Evolutionary conservation across 2,113 vertebrate species (phyloP).

Genomic region (Neofelis nebulosa): DNA sequence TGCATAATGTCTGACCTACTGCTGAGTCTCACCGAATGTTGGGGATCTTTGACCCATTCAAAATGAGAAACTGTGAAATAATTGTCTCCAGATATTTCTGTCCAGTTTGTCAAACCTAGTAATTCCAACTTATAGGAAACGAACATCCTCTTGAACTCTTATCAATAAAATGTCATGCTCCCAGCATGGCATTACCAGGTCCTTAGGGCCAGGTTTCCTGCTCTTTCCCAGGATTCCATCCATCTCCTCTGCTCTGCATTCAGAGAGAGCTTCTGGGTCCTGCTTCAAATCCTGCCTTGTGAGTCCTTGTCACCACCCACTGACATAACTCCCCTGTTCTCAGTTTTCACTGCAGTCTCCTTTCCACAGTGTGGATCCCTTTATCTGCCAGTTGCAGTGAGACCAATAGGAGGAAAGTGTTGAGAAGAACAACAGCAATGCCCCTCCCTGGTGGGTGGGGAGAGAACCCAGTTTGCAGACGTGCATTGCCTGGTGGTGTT

Average conservation of each 20-base stretch:
- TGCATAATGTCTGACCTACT: not conserved
- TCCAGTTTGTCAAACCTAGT: not conserved
- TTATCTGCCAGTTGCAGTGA: not conserved
- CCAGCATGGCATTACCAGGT: not conserved
- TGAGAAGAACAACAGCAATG: not conserved
- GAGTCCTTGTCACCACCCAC: not conserved
- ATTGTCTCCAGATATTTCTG: not conserved
- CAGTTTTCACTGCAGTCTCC: not conserved
- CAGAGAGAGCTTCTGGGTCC: not conserved
- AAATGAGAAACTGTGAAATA: not conserved
- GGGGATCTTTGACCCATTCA: not conserved
- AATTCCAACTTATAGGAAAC: not conserved
- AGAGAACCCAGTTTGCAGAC: not conserved
- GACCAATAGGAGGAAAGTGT: not conserved
- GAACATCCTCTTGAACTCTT: not conserved
- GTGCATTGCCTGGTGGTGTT: not conserved
- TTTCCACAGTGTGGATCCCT: not conserved
- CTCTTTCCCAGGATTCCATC: not conserved
- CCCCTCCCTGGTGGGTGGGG: not conserved
- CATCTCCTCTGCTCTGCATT: not conserved
- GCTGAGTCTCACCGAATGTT: not conserved
- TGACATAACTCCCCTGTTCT: too few species aligned
- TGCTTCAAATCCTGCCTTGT: not conserved
- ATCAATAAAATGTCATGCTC: not conserved
- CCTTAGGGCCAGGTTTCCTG: not conserved